Evolutionary conservation across 2,797 vertebrate species (phyloP), one percentile per base, ranked within the genome.

Genomic region (Cossypha polioptera): DNA sequence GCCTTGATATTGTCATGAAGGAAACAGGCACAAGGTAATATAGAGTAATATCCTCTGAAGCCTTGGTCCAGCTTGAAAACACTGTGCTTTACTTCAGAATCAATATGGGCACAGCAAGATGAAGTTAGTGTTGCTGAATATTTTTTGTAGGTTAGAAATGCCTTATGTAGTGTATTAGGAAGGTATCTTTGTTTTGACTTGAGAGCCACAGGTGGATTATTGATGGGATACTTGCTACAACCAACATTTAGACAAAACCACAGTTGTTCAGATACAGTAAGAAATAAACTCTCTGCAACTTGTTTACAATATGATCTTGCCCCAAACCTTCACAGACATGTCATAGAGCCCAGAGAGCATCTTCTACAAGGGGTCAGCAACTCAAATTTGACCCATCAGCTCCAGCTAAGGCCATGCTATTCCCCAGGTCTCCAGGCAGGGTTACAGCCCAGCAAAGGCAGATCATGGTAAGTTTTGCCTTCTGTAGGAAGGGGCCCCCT

Each of bases 141-240:
- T 33, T 62, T 59, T 67, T 31, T 47, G 17, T 24, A n/a, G 35
- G 54, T 61, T 61, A 81, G 36, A 43, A 88, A 72, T 45, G 5
- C 28, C 31, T 78, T 40, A 8, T n/a, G n/a, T 9, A 24, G 16
- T 59, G 10, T 40, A 51, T 45, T 24, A 76, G 36, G 55, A 79
- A 79, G 71, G 7, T 54, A 18, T 25, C 36, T 86, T 74, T 81
- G 42, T 43, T 90, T 92, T 84, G 48, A 54, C 73, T 88, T 31
- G 51, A 71, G 31, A 86, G 35, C 38, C 51, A 69, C 59, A 59
- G 59, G 67, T 86, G 24, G 25, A 42, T 43, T 58, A 76, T 85
- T 69, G 71, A 81, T 43, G 54, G 16, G 29, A 51, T 35, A 7
- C 21, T 72, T 59, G 22, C 45, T 53, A 9, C 50, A 63, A 22